phyloP scores from a whole-genome alignment of 1,140 invertebrate genomes.

The Philotrypesis tridentata region DNA sequence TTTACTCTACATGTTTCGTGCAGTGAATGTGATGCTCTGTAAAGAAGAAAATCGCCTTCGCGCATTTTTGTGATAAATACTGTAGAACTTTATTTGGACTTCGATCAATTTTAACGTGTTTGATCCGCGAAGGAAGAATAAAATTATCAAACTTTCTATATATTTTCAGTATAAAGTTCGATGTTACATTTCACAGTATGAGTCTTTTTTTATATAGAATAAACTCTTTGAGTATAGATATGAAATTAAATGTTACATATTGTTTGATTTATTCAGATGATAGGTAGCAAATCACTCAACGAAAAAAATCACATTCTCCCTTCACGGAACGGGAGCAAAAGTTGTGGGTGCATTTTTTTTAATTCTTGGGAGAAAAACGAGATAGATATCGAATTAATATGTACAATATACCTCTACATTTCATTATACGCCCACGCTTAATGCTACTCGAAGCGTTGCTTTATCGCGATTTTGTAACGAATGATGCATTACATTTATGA shows the following conservation, averaged over 20 bases:
- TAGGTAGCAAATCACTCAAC: no score
- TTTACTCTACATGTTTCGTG: constrained; percentile 1
- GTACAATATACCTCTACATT: neutral
- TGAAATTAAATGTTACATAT: neutral
- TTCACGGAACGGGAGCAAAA: constrained; percentile 2
- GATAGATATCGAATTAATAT: neutral
- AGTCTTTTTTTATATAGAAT: no score
- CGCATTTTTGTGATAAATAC: neutral
- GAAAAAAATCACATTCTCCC: constrained; percentile 6
- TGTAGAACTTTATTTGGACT: neutral
- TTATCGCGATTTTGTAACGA: constrained; percentile 33
- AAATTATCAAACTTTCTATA: neutral
- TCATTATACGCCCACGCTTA: neutral
- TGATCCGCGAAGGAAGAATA: constrained; percentile 28
- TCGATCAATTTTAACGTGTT: neutral
- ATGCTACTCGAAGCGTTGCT: constrained; percentile 15
- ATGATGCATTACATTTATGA: constrained; percentile 5
- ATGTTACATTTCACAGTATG: neutral
- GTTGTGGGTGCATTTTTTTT: neutral
- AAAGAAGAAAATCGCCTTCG: constrained; percentile 19
- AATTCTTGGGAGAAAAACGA: neutral
- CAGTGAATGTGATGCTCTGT: constrained; percentile 17
- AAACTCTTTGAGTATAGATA: no score
- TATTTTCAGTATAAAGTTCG: neutral
- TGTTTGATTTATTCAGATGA: neutral